Evolutionary conservation across 2,113 vertebrate species (phyloP).

Genomic region (Centropus unirufus): DNA sequence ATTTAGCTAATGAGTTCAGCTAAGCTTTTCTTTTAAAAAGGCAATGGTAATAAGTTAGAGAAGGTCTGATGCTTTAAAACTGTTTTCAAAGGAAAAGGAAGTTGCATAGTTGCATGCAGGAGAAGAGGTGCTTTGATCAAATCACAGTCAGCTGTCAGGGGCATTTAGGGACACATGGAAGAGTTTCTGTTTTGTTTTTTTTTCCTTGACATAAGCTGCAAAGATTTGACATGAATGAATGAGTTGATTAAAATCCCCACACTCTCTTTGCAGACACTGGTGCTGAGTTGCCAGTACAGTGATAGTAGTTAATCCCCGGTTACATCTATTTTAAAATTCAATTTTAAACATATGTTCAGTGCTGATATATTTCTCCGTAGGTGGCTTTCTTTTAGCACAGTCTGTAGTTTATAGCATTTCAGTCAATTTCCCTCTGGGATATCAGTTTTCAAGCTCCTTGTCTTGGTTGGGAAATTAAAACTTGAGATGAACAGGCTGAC

Average conservation of each 20-base stretch:
- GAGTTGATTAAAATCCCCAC: slow-evolving; percentile 22
- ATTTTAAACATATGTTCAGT: slow-evolving; percentile 58
- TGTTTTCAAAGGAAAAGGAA: not conserved
- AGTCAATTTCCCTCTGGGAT: slow-evolving; percentile 42
- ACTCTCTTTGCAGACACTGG: not conserved
- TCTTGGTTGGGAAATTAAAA: slow-evolving; percentile 51
- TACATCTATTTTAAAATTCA: slow-evolving; percentile 61
- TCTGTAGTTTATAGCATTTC: slow-evolving; percentile 38
- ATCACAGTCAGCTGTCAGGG: slow-evolving; percentile 2
- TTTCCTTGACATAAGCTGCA: not conserved
- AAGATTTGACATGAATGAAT: slow-evolving; percentile 46
- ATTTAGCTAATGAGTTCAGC: slow-evolving; percentile 19
- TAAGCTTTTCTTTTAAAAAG: slow-evolving; percentile 22
- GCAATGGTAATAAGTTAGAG: not conserved
- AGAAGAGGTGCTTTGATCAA: slow-evolving; percentile 32
- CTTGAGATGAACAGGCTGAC: not conserved
- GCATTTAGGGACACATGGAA: slow-evolving; percentile 18
- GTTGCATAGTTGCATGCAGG: not conserved
- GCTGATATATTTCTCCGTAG: slow-evolving; percentile 47
- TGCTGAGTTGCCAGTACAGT: not conserved
- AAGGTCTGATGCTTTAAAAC: not conserved
- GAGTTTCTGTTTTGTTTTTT: not conserved
- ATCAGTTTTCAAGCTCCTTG: slow-evolving; percentile 55
- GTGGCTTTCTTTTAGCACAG: slow-evolving; percentile 16
- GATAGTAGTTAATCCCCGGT: slow-evolving; percentile 35